Conservation (phyloP, 2,797 vertebrate species). For the Oceanodroma leucorhoa region DNA sequence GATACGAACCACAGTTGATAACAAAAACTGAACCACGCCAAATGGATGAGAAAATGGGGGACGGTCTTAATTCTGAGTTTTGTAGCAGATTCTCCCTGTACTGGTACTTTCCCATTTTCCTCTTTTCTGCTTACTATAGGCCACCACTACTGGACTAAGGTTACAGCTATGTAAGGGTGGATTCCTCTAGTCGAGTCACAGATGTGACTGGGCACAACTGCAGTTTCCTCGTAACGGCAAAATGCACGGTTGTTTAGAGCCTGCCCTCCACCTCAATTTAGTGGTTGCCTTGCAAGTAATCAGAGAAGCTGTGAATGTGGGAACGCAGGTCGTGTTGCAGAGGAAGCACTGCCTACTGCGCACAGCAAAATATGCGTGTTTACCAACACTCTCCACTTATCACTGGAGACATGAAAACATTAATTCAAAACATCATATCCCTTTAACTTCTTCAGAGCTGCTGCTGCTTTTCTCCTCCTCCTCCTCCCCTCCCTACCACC, state of each 20-base stretch:
- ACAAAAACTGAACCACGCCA: neutral
- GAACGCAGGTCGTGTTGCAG: rapidly evolving
- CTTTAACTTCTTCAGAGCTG: neutral
- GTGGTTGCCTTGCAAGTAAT: neutral
- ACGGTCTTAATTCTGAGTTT: neutral
- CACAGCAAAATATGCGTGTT: neutral
- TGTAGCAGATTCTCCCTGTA: neutral
- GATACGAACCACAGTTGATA: neutral
- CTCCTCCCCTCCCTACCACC: too few relatives aligned
- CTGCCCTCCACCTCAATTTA: neutral
- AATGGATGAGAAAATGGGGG: neutral
- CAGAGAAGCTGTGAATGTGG: neutral
- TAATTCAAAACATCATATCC: neutral
- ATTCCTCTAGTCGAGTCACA: neutral
- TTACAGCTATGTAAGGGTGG: neutral
- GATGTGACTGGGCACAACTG: neutral
- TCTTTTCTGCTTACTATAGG: neutral
- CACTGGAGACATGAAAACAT: neutral
- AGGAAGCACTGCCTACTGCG: neutral
- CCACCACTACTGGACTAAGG: neutral
- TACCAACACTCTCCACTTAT: neutral
- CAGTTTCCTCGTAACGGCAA: neutral
- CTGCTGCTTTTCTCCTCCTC: neutral
- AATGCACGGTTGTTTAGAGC: neutral
- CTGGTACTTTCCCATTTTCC: neutral